Conservation (phyloP, 2,888 invertebrate species). For the Polylopha cassiicola region DNA sequence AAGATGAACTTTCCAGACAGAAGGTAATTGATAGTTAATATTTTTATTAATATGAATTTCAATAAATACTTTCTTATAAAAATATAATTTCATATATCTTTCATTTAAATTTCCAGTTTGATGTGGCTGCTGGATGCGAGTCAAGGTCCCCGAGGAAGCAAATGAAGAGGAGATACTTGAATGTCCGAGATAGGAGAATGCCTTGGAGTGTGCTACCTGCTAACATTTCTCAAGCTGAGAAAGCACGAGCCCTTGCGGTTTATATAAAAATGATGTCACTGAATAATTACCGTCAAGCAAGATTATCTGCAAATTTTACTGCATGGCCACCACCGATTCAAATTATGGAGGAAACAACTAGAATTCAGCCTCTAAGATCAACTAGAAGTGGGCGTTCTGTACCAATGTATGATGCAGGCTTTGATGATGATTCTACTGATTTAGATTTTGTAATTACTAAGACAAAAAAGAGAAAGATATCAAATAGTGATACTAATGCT, state of each 20-base stretch:
- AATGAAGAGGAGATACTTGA: constrained; percentile 56
- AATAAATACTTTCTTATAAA: too few species aligned
- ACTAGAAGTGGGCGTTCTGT: constrained; percentile 65
- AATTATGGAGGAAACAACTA: constrained; percentile 60
- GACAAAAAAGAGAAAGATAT: constrained; percentile 59
- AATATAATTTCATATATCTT: constrained; percentile 1
- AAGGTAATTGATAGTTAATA: constrained; percentile 30
- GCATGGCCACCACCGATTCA: constrained; percentile 66
- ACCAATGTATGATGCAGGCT: constrained; percentile 62
- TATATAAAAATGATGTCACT: constrained; percentile 68
- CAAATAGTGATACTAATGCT: constrained; percentile 46
- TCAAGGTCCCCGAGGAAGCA: constrained; percentile 38
- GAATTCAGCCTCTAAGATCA: constrained; percentile 55
- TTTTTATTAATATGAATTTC: too few species aligned
- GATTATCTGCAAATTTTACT: constrained; percentile 53
- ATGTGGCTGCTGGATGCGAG: constrained; percentile 30
- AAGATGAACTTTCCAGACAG: constrained; percentile 48
- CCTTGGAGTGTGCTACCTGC: constrained; percentile 67
- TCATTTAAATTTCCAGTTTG: constrained; percentile 33
- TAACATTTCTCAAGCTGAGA: constrained; percentile 54
- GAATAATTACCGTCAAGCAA: constrained; percentile 60
- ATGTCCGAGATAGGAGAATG: constrained; percentile 64
- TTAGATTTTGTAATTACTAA: constrained; percentile 60
- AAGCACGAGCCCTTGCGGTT: constrained; percentile 60
- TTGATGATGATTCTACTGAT: constrained; percentile 68